Base-by-base conservation (phyloP, 2,113 vertebrate genomes). In the Lagenorhynchus albirostris region DNA sequence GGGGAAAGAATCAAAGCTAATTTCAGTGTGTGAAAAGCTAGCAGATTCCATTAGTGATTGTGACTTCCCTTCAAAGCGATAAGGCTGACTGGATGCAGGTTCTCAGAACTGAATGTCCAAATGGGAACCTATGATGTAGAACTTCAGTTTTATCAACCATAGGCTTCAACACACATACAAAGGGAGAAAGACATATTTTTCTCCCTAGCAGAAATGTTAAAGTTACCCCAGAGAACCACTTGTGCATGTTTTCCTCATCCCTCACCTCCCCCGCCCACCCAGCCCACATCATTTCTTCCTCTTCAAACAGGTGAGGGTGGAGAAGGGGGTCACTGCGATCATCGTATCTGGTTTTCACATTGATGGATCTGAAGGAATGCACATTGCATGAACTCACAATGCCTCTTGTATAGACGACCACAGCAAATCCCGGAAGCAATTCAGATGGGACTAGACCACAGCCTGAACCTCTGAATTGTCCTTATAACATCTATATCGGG, bases 11-110 rank as follows among this genome's bases (percentile, higher is more conserved):
- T 98, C 98, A 98, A 98, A 99, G 98, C 97, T 99, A 98, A 99
- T 99, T 99, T 99, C 98, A 98, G 98, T 82, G 95, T 98, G 97
- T 98, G 98, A 98, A 98, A 99, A 99, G 98, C 98, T 97, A 98
- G 98, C 96, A 99, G 99, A 99, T 99, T 98, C 98, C 98, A 99
- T 99, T 99, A 99, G 97, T 98, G 99, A 99, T 98, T 98, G 98
- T 98, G 98, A 98, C 98, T 98, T 97, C 95, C 98, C 98, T 98
- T 98, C 98, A 98, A 98, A 98, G 98, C 92, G 98, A 99, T 98
- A 99, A 98, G 98, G 96, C 97, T 96, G 94, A 17, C 89, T 96
- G 97, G 98, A 98, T 98, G 98, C 92, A 98, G 98, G 97, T 98
- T 98, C 98, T 99, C 98, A 98, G 98, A 98, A 98, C 98, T 96